phyloP scores from a whole-genome alignment of 2,888 invertebrate genomes.

The Cheilosia urbana region DNA sequence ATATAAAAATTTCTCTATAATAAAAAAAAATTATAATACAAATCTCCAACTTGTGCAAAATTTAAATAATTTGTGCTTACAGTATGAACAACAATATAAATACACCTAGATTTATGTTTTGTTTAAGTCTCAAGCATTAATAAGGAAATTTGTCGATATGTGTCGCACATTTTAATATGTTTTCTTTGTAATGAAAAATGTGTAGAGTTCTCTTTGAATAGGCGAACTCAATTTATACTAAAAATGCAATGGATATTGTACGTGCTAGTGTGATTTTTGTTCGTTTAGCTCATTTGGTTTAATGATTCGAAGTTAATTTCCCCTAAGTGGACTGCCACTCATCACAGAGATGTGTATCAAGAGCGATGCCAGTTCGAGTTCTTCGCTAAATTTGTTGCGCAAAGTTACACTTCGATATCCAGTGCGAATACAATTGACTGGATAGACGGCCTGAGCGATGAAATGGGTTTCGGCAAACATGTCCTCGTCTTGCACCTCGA shows the following conservation, averaged over 20 bases:
- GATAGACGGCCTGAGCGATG: slow-evolving; percentile 97
- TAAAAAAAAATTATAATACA: slow-evolving; percentile 18
- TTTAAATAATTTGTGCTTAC: slow-evolving; percentile 17
- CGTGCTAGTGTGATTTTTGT: slow-evolving; percentile 39
- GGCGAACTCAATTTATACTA: slow-evolving; percentile 18
- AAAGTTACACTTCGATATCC: slow-evolving; percentile 97
- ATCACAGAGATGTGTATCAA: slow-evolving; percentile 91
- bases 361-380: slow-evolving; percentile 94
- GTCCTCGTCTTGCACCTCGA: slow-evolving; percentile 97
- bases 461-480: slow-evolving; percentile 98
- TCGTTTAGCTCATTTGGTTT: slow-evolving; percentile 44
- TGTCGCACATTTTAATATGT: not conserved
- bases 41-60: slow-evolving; percentile 8
- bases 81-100: slow-evolving; percentile 34
- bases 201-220: not conserved
- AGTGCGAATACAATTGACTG: slow-evolving; percentile 90
- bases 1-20: slow-evolving; percentile 60
- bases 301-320: slow-evolving; percentile 25
- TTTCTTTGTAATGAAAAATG: slow-evolving; percentile 19
- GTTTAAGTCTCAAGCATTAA: slow-evolving; percentile 68
- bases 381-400: slow-evolving; percentile 95
- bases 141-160: slow-evolving; percentile 48
- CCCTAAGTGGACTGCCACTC: slow-evolving; percentile 44
- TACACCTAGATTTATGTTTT: not conserved
- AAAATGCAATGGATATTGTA: slow-evolving; percentile 44